A percentile compares a stretch with the other conserved stretches of the same genome.
phyloP scores from a whole-genome alignment of 2,797 vertebrate genomes.

The Hipposideros larvatus region DNA sequence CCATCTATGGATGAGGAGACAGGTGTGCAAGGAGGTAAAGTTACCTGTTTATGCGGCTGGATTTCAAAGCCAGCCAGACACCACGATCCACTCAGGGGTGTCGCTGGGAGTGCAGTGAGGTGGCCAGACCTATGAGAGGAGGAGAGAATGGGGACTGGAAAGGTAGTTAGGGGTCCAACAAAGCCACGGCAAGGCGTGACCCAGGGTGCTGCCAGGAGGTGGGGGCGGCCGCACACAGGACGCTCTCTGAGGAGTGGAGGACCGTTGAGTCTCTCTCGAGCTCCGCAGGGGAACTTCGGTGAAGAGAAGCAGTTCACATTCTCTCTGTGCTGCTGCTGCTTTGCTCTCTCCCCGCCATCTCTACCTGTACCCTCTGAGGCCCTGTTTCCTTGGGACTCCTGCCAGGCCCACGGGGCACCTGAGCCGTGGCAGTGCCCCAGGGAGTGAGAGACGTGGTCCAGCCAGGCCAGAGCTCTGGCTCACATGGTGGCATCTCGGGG shows the following conservation, averaged over 20 bases:
- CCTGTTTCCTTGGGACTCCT: background rate
- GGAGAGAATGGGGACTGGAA: background rate
- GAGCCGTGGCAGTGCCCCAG: background rate
- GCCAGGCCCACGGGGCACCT: background rate
- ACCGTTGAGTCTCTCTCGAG: background rate
- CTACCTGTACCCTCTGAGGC: background rate
- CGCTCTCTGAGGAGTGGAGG: background rate
- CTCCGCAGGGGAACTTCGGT: background rate
- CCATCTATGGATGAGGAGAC: background rate
- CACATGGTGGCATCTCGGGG: rapidly evolving
- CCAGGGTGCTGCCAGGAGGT: background rate
- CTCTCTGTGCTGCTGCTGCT: background rate
- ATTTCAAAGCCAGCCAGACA: background rate
- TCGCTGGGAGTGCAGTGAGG: background rate
- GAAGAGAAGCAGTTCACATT: background rate
- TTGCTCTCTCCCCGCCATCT: no score
- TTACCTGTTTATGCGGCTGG: background rate
- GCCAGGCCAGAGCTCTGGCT: background rate
- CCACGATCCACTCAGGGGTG: background rate
- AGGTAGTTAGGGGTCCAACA: background rate
- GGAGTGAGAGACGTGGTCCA: background rate
- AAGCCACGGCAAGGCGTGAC: background rate
- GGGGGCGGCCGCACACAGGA: background rate
- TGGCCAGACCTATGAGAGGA: background rate
- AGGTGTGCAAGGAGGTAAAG: background rate